Evolutionary conservation across 2,888 invertebrate genomes (phyloP), one percentile per base, ranked within the genome.

Genomic region (Lottia scabra): DNA sequence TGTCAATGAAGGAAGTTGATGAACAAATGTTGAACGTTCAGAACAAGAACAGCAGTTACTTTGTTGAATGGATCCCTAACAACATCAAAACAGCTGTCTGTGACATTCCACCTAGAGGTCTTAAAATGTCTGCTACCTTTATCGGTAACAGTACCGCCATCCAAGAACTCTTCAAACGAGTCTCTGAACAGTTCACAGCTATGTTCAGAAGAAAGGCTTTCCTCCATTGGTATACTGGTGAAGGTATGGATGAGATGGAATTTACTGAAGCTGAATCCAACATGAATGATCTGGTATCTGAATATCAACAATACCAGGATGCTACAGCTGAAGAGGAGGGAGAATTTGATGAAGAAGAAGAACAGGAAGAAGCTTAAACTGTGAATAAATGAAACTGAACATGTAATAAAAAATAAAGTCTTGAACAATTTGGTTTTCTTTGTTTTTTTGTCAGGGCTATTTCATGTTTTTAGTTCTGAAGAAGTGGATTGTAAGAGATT

Each of bases 211-310:
- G 56, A 56, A 56, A 56, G 56, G 56, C 56, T 56, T 56, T 56
- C 56, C 56, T 56, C 56, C 56, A 56, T 56, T 56, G 56, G 56
- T 56, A 56, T 13, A 56, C 56, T 56, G 56, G 56, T 56, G 56
- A 56, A 56, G 56, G 56, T 56, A 56, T 56, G 56, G 56, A 56
- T 56, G 56, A 56, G 56, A 56, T 56, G 56, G 56, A 56, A 19
- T 56, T 56, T 23, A 56, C 56, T 12, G 56, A 56, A 56, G 56
- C 56, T 23, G 56, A 56, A 56, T 56, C 56, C 13, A 56, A 56
- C 13, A 56, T 56, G 56, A 56, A 56, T 56, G 56, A 56, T 56
- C 56, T 56, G 23, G 56, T 56, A 10, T 56, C 56, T 19, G 56
- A 56, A 19, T 56, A 56, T 56, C 56, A 56, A 13, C 56, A 56